These are phyloP conservation scores for Bathynomus jamesi DNA, from an alignment of 1,140 invertebrate genomes.

Conservation along the genomic window DNA sequence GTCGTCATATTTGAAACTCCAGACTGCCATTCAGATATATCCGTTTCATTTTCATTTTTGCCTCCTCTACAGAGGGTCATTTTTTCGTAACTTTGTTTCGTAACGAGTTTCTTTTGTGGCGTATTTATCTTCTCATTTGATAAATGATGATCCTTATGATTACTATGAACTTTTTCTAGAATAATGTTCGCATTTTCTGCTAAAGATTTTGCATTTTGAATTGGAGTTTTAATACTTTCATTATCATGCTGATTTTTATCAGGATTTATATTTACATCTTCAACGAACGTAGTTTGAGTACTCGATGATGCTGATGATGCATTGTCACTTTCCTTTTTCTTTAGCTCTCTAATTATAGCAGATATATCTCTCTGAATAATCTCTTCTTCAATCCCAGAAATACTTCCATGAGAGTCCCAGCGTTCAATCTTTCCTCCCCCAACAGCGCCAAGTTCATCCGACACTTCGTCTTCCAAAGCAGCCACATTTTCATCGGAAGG, in stretches of 20 bases:
- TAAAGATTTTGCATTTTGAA: background rate
- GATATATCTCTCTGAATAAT: constrained; percentile 28
- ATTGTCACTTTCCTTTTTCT: constrained; percentile 19
- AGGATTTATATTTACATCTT: constrained; percentile 13
- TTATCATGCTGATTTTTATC: background rate
- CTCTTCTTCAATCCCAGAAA: constrained; percentile 21
- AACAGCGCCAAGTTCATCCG: constrained; percentile 4
- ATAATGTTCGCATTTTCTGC: background rate
- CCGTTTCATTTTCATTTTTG: background rate
- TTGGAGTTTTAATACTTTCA: background rate
- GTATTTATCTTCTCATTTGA: constrained; percentile 13
- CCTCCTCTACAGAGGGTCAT: constrained; percentile 8
- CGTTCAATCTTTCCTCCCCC: background rate
- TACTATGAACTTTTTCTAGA: background rate
- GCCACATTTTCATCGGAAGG: constrained; percentile 37
- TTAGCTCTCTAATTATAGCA: constrained; percentile 31
- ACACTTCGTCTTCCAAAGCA: constrained; percentile 11
- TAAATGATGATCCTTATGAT: constrained; percentile 11
- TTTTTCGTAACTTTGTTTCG: constrained; percentile 6
- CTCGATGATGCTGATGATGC: constrained; percentile 19
- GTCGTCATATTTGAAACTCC: constrained; percentile 27
- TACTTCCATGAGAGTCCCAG: constrained; percentile 22
- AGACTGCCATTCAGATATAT: constrained; percentile 5
- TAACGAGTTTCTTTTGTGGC: background rate
- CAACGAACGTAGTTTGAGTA: constrained; percentile 16